These are phyloP conservation scores for Norana najaformis DNA, from an alignment of 2,888 invertebrate genomes.

Conservation along the genomic window DNA sequence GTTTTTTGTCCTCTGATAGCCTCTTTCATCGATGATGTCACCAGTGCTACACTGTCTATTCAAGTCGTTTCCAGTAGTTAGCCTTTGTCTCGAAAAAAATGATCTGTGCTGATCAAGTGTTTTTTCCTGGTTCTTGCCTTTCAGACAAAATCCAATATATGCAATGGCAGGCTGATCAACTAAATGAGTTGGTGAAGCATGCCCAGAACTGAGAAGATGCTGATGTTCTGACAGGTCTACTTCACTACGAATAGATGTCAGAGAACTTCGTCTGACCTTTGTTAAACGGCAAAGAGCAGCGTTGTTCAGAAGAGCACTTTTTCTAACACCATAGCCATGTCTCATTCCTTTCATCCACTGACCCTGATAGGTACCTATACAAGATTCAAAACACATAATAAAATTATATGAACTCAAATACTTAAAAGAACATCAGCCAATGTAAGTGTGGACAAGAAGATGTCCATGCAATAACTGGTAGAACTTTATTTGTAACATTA, in stretches of 20 bases:
- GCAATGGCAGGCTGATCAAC: not conserved
- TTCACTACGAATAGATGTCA: conserved; percentile 63
- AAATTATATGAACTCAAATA: not conserved
- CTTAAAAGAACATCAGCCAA: not conserved
- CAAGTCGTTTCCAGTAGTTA: not conserved
- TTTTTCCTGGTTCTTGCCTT: conserved; percentile 19
- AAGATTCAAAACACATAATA: not conserved
- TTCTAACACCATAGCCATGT: conserved; percentile 96
- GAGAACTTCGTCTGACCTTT: conserved; percentile 61
- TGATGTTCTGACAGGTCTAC: conserved; percentile 20
- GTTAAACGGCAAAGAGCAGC: conserved; percentile 83
- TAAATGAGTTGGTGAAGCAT: not conserved
- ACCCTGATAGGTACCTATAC: conserved; percentile 74
- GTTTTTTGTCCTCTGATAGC: not conserved
- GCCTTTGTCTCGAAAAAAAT: not conserved
- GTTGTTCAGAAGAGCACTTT: conserved; percentile 93
- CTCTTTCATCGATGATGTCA: not conserved
- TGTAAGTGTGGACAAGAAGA: not conserved
- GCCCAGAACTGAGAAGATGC: not conserved
- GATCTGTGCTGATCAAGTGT: not conserved
- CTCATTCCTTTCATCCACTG: conserved; percentile 98
- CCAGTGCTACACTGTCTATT: not conserved
- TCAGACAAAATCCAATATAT: conserved; percentile 7
- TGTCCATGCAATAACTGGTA: not conserved
- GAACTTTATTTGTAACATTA: not conserved